A percentile compares a stretch with the other conserved stretches of the same genome.
These are phyloP conservation scores for Mythimna vitellina DNA, from an alignment of 2,888 invertebrate genomes.

Conservation along the genomic window DNA sequence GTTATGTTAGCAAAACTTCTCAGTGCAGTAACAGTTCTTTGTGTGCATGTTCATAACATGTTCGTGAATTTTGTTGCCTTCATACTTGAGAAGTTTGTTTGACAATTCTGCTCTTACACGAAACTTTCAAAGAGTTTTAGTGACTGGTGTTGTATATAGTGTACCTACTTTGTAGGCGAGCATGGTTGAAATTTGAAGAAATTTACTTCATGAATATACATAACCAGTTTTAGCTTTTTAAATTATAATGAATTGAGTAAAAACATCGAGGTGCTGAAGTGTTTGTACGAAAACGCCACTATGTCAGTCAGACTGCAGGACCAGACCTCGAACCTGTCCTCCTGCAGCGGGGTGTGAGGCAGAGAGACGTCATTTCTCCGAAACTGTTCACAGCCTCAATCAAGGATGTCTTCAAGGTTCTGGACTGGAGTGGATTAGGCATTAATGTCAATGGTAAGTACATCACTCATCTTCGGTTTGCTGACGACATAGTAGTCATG, in stretches of 20 bases:
- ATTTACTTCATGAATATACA: background rate
- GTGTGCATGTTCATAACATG: slow-evolving; percentile 46
- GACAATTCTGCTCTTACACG: slow-evolving; percentile 38
- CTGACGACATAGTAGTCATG: no score
- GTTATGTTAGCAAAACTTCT: slow-evolving; percentile 36
- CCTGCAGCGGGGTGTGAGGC: no score
- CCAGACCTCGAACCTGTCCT: no score
- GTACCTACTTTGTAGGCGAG: slow-evolving; percentile 2
- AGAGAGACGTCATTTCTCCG: no score
- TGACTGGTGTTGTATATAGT: background rate
- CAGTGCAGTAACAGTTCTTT: slow-evolving; percentile 48
- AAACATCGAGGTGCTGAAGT: no score
- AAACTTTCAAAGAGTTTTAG: slow-evolving; percentile 34
- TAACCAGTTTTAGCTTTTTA: background rate
- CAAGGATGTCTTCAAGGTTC: no score
- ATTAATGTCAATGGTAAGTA: no score
- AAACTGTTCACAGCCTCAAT: no score
- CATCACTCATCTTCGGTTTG: no score
- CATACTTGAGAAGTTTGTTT: slow-evolving; percentile 47
- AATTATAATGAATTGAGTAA: background rate
- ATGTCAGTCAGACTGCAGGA: no score
- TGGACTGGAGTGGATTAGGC: no score
- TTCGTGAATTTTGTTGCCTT: slow-evolving; percentile 50
- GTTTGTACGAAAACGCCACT: no score
- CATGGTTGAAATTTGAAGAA: background rate